Conservation (phyloP, 2,888 invertebrate species). For the Opisthograptis luteolata region DNA sequence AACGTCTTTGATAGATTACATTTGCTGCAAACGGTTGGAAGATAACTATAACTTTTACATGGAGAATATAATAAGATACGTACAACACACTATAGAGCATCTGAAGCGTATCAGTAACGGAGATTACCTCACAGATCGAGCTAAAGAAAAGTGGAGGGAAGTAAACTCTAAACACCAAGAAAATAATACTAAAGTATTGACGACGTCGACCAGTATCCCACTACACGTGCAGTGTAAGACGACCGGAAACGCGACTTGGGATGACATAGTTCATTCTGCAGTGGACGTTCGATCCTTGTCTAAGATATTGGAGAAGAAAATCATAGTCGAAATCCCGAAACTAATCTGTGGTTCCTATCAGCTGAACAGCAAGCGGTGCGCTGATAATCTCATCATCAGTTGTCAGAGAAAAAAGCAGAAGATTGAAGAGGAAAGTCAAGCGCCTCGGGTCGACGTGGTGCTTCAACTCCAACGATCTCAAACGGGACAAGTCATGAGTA, state of each 20-base stretch:
- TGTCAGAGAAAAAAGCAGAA: conserved; percentile 52
- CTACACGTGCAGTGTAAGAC: conserved; percentile 58
- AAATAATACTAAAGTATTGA: conserved; percentile 53
- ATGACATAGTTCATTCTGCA: conserved; percentile 69
- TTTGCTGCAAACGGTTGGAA: conserved; percentile 69
- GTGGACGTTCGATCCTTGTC: conserved; percentile 69
- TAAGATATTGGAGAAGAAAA: conserved; percentile 70
- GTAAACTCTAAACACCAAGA: conserved; percentile 39
- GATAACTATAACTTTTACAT: conserved; percentile 74
- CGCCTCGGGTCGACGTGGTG: conserved; percentile 62
- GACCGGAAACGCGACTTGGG: conserved; percentile 53
- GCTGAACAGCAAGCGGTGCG: conserved; percentile 57
- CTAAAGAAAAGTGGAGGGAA: conserved; percentile 73
- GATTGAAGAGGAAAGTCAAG: conserved; percentile 31
- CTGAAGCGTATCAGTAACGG: conserved; percentile 78
- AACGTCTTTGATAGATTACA: conserved; percentile 67
- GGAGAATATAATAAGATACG: conserved; percentile 73
- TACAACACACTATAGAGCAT: conserved; percentile 72
- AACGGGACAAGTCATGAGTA: conserved; percentile 59
- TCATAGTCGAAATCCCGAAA: conserved; percentile 69
- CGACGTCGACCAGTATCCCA: conserved; percentile 64
- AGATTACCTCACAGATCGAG: conserved; percentile 72
- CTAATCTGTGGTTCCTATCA: conserved; percentile 61
- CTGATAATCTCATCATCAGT: conserved; percentile 62
- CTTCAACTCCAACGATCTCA: conserved; percentile 60